Conservation (phyloP, 2,113 vertebrate genomes). For the Myotis yumanensis region DNA sequence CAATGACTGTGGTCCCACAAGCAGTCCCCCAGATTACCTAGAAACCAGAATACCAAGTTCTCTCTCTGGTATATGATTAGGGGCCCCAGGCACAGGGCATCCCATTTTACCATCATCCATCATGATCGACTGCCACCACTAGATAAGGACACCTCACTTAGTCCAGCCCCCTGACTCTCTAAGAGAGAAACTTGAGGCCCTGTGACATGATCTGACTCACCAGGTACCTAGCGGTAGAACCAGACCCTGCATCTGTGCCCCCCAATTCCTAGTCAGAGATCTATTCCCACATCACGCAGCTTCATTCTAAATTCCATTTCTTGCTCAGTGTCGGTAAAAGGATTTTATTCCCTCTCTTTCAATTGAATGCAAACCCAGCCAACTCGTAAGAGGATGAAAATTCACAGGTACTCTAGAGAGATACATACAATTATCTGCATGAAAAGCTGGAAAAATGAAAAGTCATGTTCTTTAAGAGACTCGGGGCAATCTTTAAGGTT, state of each 20-base stretch:
- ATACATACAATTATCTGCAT: neutral
- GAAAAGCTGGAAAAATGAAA: constrained; percentile 42
- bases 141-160: neutral
- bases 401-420: constrained; percentile 32
- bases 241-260: neutral
- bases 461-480: neutral
- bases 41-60: neutral
- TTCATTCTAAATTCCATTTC: neutral
- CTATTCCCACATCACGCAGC: no score
- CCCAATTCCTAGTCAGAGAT: neutral
- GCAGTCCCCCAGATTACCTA: neutral
- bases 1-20: neutral
- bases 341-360: neutral
- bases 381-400: neutral
- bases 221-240: neutral
- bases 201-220: neutral
- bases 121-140: neutral
- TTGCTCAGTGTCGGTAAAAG: neutral
- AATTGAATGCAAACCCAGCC: neutral
- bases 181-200: neutral
- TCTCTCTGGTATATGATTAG: neutral
- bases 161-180: neutral
- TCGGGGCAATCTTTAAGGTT: neutral
- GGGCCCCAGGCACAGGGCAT: neutral
- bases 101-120: neutral